A percentile compares a stretch with the other conserved stretches of the same genome.
Conservation (phyloP, 2,888 invertebrate genomes). For the Apotomis betuletana region DNA sequence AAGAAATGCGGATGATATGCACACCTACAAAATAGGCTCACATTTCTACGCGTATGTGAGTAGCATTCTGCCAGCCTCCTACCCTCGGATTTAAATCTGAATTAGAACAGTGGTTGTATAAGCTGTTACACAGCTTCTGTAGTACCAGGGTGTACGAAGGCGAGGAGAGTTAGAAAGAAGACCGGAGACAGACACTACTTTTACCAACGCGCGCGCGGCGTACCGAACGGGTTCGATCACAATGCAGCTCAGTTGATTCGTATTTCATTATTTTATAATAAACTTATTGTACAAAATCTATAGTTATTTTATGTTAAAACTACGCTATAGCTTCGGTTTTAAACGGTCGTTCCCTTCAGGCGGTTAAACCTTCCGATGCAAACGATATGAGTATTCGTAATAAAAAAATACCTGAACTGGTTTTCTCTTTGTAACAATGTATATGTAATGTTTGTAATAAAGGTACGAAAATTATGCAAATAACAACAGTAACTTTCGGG, state of each 20-base stretch:
- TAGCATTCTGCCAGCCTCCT: too few species aligned
- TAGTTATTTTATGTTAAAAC: conserved; percentile 70
- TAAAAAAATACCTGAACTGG: conserved; percentile 39
- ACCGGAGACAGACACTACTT: conserved; percentile 53
- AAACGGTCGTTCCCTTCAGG: conserved; percentile 45
- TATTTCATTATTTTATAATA: conserved; percentile 68
- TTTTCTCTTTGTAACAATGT: conserved; percentile 38
- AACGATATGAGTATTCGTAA: conserved; percentile 40
- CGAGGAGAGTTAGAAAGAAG: conserved; percentile 60
- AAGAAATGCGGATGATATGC: too few species aligned
- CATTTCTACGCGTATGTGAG: too few species aligned
- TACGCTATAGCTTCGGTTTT: conserved; percentile 60
- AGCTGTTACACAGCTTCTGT: not conserved
- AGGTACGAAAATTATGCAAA: conserved; percentile 38
- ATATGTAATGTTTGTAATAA: conserved; percentile 42
- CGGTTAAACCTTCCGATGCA: conserved; percentile 30
- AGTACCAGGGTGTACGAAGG: conserved; percentile 53
- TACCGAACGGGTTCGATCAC: conserved; percentile 74
- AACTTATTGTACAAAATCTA: conserved; percentile 80
- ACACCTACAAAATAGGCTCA: too few species aligned
- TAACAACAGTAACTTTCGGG: conserved; percentile 37
- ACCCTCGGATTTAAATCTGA: too few species aligned
- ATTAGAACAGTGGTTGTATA: not conserved
- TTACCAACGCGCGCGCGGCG: conserved; percentile 49
- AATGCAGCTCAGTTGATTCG: conserved; percentile 82